Evolutionary conservation across 2,113 vertebrate genomes (phyloP).

Genomic region (Larimichthys crocea): DNA sequence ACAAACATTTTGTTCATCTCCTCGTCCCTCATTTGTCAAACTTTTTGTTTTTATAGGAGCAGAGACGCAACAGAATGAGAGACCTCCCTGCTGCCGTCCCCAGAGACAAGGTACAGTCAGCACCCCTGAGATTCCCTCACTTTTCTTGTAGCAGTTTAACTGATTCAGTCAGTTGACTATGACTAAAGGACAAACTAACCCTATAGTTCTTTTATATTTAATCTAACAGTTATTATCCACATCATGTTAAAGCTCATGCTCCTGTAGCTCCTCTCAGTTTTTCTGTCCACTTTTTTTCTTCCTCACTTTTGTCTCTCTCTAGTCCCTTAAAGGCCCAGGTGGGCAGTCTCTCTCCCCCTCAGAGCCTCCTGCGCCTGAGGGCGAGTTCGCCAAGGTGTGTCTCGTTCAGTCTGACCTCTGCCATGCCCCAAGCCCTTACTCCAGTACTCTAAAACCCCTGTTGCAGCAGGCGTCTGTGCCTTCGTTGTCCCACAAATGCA

Average conservation of each 20-base stretch:
- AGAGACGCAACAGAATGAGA: constrained; percentile 94
- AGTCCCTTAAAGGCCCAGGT: constrained; percentile 93
- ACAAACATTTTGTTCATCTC: neutral
- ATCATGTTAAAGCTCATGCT: neutral
- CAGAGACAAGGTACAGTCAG: constrained; percentile 91
- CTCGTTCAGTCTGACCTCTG: constrained; percentile 35
- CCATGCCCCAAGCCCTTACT: neutral
- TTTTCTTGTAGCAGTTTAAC: neutral
- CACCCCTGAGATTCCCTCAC: neutral
- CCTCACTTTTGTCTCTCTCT: constrained; percentile 74
- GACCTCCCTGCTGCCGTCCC: constrained; percentile 89
- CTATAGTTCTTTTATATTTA: neutral
- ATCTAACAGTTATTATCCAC: constrained; percentile 2
- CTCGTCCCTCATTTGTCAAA: neutral
- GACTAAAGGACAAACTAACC: neutral
- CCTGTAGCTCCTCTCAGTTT: constrained; percentile 17
- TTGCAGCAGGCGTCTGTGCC: neutral
- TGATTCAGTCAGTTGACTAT: neutral
- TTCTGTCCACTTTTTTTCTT: constrained; percentile 43
- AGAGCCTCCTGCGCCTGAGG: constrained; percentile 88
- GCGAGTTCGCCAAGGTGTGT: constrained; percentile 93
- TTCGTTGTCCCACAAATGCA: neutral
- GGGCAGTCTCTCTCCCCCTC: constrained; percentile 88
- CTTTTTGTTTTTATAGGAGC: constrained; percentile 86
- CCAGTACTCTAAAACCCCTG: neutral